These are phyloP conservation scores for Semnornis frantzii DNA, from an alignment of 2,113 vertebrate genomes.

Conservation along the genomic window DNA sequence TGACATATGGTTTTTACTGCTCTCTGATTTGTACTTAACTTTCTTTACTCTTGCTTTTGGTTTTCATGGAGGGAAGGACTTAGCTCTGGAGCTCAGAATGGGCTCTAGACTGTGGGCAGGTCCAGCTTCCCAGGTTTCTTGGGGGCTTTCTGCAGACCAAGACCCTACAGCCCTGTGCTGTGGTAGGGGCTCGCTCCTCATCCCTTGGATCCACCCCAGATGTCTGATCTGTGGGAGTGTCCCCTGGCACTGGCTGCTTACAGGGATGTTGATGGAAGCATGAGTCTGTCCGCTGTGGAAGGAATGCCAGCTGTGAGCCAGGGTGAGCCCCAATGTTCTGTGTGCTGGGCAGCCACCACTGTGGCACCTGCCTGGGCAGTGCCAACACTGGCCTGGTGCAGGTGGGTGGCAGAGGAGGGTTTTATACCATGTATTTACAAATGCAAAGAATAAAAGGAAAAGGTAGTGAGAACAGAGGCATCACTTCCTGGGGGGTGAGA, in stretches of 20 bases:
- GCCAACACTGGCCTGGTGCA: not conserved
- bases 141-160: not conserved
- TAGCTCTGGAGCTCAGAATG: not conserved
- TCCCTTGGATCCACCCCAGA: not conserved
- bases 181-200: fast-evolving
- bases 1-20: constrained; percentile 17
- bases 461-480: constrained; percentile 6
- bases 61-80: not conserved
- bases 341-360: fast-evolving
- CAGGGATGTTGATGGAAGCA: not conserved
- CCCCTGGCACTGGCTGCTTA: not conserved
- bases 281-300: not conserved
- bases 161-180: not conserved
- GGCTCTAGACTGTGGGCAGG: not conserved
- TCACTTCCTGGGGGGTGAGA: not conserved
- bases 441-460: constrained; percentile 57
- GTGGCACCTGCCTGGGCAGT: not conserved
- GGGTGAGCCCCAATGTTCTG: fast-evolving
- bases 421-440: constrained; percentile 52
- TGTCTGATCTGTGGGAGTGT: fast-evolving
- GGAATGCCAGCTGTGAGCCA: not conserved
- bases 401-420: not conserved
- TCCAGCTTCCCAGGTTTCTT: not conserved
- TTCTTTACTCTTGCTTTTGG: constrained; percentile 22
- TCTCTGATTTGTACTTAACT: constrained; percentile 59